A percentile compares a stretch with the other conserved stretches of the same genome.
phyloP scores from a whole-genome alignment of 2,113 vertebrate genomes.

The Alectura lathami region DNA sequence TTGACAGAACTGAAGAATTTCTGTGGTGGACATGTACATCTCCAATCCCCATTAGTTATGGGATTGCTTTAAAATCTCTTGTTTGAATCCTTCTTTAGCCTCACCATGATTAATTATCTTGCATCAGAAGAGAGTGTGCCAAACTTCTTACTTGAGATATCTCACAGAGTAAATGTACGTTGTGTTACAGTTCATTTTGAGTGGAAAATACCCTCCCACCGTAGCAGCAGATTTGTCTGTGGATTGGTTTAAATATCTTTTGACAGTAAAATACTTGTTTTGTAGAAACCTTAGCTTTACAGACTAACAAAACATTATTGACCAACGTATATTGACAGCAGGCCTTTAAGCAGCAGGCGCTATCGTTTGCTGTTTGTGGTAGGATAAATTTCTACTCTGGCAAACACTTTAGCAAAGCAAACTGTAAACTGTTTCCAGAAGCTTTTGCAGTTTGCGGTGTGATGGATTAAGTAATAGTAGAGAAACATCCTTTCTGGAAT shows the following conservation, averaged over 20 bases:
- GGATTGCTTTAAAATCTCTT: neutral
- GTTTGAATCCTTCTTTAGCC: neutral
- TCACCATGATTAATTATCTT: neutral
- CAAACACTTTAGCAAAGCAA: neutral
- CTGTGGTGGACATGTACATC: neutral
- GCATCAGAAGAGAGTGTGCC: neutral
- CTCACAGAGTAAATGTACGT: neutral
- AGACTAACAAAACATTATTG: neutral
- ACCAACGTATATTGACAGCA: neutral
- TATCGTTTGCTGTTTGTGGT: constrained; percentile 21
- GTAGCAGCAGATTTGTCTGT: neutral
- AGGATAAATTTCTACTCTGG: neutral
- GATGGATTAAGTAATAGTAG: neutral
- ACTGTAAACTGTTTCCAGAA: neutral
- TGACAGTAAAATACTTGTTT: neutral
- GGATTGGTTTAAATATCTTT: neutral
- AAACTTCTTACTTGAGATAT: neutral
- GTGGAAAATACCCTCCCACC: neutral
- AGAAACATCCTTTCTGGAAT: neutral
- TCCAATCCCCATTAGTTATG: neutral
- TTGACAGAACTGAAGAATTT: neutral
- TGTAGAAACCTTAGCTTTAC: neutral
- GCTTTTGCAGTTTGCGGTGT: neutral
- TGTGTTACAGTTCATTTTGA: neutral
- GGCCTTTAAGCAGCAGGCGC: neutral